These are phyloP conservation scores for Drosophila seguyi DNA, from an alignment of 1,140 invertebrate species.

Conservation along the genomic window DNA sequence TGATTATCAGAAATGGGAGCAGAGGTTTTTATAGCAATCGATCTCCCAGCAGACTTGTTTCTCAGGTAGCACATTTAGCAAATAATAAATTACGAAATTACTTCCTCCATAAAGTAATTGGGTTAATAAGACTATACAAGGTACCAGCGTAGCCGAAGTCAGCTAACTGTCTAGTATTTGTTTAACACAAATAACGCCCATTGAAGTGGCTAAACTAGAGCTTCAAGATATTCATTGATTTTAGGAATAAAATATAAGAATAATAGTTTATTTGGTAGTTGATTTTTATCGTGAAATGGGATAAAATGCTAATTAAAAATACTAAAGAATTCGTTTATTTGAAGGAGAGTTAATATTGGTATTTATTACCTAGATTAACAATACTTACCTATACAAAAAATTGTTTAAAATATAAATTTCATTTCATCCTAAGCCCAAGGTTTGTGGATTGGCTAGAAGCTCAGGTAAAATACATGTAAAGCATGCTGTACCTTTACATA, in stretches of 20 bases:
- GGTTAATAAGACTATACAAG: background rate
- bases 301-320: background rate
- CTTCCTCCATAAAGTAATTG: background rate
- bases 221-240: background rate
- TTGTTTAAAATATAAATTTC: background rate
- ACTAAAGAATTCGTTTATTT: background rate
- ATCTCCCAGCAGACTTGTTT: background rate
- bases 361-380: background rate
- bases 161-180: background rate
- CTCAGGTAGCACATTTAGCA: background rate
- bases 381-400: background rate
- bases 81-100: background rate
- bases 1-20: background rate
- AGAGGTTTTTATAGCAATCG: background rate
- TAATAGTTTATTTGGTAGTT: background rate
- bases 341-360: background rate
- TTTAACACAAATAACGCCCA: background rate
- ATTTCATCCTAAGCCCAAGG: background rate
- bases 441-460: background rate
- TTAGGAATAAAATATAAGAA: background rate
- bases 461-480: background rate
- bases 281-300: background rate
- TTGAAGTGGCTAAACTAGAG: background rate
- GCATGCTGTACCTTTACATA: too few species aligned
- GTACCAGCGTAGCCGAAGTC: background rate